Conservation (phyloP, 2,113 vertebrate species). For the Apaloderma vittatum region DNA sequence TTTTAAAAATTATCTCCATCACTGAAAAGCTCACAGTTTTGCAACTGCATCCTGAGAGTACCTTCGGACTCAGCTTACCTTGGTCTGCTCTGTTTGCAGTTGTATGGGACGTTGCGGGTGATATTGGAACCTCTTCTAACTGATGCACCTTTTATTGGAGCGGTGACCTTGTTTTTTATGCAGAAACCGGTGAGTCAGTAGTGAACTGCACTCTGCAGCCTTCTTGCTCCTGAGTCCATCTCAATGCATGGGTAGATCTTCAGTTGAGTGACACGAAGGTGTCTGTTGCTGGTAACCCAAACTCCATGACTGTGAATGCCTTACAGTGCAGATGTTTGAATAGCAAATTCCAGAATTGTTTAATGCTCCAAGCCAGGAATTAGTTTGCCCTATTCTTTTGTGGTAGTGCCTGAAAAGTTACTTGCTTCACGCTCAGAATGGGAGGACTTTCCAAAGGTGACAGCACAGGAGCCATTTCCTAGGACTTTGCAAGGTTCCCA, state of each 20-base stretch:
- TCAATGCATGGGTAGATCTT: neutral
- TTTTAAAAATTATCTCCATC: neutral
- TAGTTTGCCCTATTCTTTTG: neutral
- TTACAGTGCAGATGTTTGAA: neutral
- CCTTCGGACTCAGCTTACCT: neutral
- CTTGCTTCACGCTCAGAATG: neutral
- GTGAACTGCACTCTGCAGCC: neutral
- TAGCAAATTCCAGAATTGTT: neutral
- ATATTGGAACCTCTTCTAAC: conserved; percentile 92
- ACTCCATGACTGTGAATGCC: neutral
- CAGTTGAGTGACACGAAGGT: neutral
- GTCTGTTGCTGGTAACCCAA: neutral
- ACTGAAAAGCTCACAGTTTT: neutral
- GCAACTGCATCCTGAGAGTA: neutral
- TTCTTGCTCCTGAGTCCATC: neutral
- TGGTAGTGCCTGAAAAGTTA: neutral
- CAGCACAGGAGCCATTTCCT: neutral
- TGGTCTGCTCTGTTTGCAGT: conserved; percentile 69
- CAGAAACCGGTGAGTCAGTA: conserved; percentile 89
- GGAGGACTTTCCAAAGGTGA: neutral
- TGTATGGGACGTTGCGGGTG: conserved; percentile 89
- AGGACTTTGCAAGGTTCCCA: neutral
- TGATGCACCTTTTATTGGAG: conserved; percentile 90
- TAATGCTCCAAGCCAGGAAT: neutral
- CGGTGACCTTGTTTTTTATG: conserved; percentile 94